phyloP scores from a whole-genome alignment of 1,140 invertebrate genomes.

The Drosophila nasuta region DNA sequence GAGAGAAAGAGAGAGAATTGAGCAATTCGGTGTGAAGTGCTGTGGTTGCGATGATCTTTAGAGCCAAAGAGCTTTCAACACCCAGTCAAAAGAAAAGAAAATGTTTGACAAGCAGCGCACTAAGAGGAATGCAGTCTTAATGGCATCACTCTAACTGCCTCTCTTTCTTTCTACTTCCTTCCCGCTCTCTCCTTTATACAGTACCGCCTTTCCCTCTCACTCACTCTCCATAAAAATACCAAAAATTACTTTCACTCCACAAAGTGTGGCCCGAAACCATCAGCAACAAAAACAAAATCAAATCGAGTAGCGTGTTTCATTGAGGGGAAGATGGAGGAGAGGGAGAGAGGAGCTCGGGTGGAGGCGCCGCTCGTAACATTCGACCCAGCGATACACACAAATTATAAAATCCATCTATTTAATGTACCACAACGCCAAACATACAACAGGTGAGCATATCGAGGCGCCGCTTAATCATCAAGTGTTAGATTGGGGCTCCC shows the following conservation, averaged over 20 bases:
- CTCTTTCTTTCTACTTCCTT: neutral
- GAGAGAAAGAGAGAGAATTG: constrained; percentile 47
- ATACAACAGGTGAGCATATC: constrained; percentile 50
- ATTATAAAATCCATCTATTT: constrained; percentile 74
- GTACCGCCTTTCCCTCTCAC: neutral
- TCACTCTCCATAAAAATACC: constrained; percentile 64
- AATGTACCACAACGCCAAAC: constrained; percentile 20
- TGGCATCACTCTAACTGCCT: constrained; percentile 47
- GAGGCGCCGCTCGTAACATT: constrained; percentile 60
- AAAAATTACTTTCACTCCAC: constrained; percentile 75
- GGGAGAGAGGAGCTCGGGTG: neutral
- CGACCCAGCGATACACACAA: constrained; percentile 67
- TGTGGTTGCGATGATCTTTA: constrained; percentile 23
- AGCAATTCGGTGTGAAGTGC: constrained; percentile 76
- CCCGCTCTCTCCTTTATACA: neutral
- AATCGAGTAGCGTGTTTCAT: constrained; percentile 62
- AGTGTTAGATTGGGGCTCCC: constrained; percentile 18
- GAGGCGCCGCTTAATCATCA: constrained; percentile 49
- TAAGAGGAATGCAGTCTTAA: constrained; percentile 72
- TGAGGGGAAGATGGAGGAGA: neutral
- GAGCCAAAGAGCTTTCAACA: constrained; percentile 75
- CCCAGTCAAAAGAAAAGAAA: constrained; percentile 40
- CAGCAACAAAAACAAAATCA: constrained; percentile 13
- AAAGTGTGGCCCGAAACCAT: constrained; percentile 2
- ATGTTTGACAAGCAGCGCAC: constrained; percentile 61